Evolutionary conservation across 2,797 vertebrate species (phyloP), one percentile per base, ranked within the genome.

Genomic region (Meriones psammophilus): DNA sequence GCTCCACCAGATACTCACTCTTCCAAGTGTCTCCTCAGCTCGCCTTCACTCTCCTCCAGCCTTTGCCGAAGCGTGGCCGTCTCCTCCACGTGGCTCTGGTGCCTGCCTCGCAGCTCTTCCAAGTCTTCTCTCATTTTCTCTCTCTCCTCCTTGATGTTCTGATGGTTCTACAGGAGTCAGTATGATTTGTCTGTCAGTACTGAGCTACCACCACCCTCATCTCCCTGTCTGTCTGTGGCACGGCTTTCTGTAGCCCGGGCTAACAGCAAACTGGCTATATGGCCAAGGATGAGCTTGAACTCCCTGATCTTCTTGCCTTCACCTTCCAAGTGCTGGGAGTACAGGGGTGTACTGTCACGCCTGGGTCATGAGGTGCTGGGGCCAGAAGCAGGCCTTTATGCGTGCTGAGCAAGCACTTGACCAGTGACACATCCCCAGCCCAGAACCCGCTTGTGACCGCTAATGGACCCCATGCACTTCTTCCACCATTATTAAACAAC

Each of bases 21-120:
- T 89, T 99, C 99, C 33, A 99, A 97, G 89, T 99, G 99, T 92
- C 98, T 98, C 95, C 99, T 98, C 79, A 99, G 99, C 68, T 99
- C 99, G 2, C 97, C 98, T 98, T 99, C 99, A 0, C 98, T 99
- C 96, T 99, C 99, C 86, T 98, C 96, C 24, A 99, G 98, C 86
- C 98, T 99, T 84, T 98, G 98, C 97, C 98, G 98, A 89, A 99
- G 98, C 58, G 76, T 74, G 24, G 98, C 98, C 88, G 98, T 99
- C 97, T 99, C 99, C 3, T 98, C 97, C 88, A 97, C 54, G 83
- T 98, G 98, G 84, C 96, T 87, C 94, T 99, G 98, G 30, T 99
- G 98, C 87, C 98, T 98, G 96, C 97, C 97, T 95, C 98, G 99
- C 89, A 99, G 98, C 24, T 98, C 98, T 95, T 98, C 99, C 88